phyloP scores from a whole-genome alignment of 2,113 vertebrate species.

The Gallinago undulata region DNA sequence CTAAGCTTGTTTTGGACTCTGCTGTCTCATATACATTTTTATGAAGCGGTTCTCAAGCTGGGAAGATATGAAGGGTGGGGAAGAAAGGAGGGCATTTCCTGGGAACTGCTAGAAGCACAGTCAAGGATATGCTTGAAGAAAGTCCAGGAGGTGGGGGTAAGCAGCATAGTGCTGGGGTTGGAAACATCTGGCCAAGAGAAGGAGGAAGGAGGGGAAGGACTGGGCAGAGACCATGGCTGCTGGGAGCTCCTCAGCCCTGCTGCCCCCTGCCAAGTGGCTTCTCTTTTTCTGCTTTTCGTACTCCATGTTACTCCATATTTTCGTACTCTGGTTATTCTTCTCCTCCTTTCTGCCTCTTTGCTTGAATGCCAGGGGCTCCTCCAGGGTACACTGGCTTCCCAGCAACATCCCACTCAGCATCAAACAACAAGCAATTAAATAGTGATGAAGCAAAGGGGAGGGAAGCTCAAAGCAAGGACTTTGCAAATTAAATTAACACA shows the following conservation, averaged over 20 bases:
- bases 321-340: background rate
- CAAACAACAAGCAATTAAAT: background rate
- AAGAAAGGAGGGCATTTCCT: background rate
- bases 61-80: background rate
- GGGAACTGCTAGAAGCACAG: background rate
- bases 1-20: background rate
- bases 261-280: background rate
- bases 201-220: background rate
- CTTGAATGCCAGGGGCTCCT: background rate
- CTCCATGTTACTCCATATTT: background rate
- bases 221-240: background rate
- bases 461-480: background rate
- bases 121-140: background rate
- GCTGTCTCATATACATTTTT: background rate
- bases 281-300: background rate
- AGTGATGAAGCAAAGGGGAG: rapidly evolving
- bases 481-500: background rate
- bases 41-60: background rate
- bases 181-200: background rate
- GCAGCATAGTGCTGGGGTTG: background rate
- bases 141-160: background rate
- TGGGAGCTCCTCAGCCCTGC: background rate
- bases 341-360: background rate
- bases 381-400: background rate
- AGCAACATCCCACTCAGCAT: background rate